Conservation (phyloP, 2,113 vertebrate genomes). For the Cyanocitta stelleri region DNA sequence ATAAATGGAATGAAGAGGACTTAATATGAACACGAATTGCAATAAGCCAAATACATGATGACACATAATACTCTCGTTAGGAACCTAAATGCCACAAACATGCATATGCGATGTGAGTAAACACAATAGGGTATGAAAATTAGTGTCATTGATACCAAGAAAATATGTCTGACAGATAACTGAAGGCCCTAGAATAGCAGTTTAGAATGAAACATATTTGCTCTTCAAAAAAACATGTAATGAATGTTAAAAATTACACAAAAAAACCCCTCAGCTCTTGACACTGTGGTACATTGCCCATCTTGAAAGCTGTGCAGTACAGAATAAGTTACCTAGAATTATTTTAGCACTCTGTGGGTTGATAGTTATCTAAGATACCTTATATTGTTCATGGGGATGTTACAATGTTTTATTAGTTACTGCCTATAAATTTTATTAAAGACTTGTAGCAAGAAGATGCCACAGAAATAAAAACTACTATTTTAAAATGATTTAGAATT, state of each 20-base stretch:
- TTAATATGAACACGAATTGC: conserved; percentile 36
- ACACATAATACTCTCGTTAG: conserved; percentile 36
- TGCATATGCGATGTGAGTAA: conserved; percentile 22
- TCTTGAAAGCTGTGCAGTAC: not conserved
- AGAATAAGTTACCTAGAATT: not conserved
- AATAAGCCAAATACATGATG: conserved; percentile 18
- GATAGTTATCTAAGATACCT: not conserved
- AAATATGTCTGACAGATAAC: conserved; percentile 6
- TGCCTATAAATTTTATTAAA: not conserved
- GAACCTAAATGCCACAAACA: conserved; percentile 50
- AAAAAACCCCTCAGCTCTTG: not conserved
- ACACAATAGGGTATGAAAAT: conserved; percentile 23
- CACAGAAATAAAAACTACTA: not conserved
- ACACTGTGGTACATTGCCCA: not conserved
- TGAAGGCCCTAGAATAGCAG: not conserved
- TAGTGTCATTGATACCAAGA: conserved; percentile 25
- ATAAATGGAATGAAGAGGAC: not conserved
- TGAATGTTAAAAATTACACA: not conserved
- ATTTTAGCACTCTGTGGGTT: not conserved
- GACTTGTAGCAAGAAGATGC: not conserved
- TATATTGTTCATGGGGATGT: not conserved
- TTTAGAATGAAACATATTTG: not conserved
- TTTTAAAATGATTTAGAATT: not conserved
- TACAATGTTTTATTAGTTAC: not conserved
- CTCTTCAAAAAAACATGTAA: not conserved